These are phyloP conservation scores for Mycteria americana DNA, from an alignment of 2,797 vertebrate genomes.

Conservation along the genomic window DNA sequence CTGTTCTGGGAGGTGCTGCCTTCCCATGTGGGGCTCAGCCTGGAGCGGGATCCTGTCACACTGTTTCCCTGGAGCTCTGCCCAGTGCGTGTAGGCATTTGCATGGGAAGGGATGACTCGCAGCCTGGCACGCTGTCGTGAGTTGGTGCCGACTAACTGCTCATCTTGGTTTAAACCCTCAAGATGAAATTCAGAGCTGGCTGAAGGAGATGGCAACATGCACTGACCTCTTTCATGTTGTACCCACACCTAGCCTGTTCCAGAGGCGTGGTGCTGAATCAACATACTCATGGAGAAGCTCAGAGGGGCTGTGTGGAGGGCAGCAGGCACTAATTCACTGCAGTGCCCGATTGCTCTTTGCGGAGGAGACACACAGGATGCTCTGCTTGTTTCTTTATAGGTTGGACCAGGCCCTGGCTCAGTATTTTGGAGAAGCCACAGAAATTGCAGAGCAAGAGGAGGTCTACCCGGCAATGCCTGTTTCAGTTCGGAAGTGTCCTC, in stretches of 20 bases:
- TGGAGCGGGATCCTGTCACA: not conserved
- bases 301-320: not conserved
- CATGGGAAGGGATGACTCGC: not conserved
- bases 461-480: slow-evolving; percentile 80
- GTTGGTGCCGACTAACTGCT: not conserved
- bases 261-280: not conserved
- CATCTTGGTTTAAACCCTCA: not conserved
- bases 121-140: not conserved
- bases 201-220: not conserved
- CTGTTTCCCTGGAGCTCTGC: not conserved
- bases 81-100: not conserved
- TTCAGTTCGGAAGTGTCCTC: slow-evolving; percentile 88
- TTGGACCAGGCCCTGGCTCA: slow-evolving; percentile 90
- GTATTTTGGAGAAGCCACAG: slow-evolving; percentile 86
- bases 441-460: slow-evolving; percentile 77
- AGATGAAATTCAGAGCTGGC: not conserved
- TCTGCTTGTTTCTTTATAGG: slow-evolving; percentile 66
- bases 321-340: not conserved
- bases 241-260: not conserved
- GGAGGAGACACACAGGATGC: not conserved
- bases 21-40: not conserved
- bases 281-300: rapidly evolving
- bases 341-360: not conserved
- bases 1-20: not conserved
- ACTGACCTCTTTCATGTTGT: not conserved